phyloP scores from a whole-genome alignment of 2,113 vertebrate species.

The Ameiurus melas region DNA sequence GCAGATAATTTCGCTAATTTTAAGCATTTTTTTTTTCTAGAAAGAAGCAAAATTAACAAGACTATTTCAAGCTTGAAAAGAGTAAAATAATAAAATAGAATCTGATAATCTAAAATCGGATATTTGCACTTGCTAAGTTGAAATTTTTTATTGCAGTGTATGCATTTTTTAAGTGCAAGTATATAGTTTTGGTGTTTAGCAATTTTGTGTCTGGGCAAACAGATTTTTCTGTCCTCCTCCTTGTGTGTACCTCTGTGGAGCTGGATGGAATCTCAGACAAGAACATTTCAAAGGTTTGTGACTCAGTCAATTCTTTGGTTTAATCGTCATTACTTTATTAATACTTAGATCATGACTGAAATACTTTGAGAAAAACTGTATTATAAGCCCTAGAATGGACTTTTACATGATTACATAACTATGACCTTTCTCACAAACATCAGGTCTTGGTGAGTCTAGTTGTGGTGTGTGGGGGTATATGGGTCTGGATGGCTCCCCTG shows the following conservation, averaged over 20 bases:
- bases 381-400: neutral
- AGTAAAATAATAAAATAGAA: too few species aligned
- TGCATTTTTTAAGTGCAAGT: neutral
- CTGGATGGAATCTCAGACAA: constrained; percentile 85
- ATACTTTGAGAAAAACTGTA: neutral
- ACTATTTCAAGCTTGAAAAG: too few species aligned
- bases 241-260: constrained; percentile 87
- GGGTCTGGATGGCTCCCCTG: constrained; percentile 84
- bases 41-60: too few species aligned
- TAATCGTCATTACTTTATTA: neutral
- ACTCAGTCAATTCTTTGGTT: neutral
- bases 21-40: too few species aligned
- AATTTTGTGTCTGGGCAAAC: constrained; percentile 12
- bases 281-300: constrained; percentile 81
- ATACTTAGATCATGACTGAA: neutral
- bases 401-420: neutral
- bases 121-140: too few species aligned
- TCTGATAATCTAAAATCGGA: too few species aligned
- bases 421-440: constrained; percentile 59
- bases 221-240: constrained; percentile 97
- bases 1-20: too few species aligned
- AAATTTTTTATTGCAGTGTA: neutral
- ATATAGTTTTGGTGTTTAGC: neutral
- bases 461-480: constrained; percentile 83
- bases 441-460: constrained; percentile 69